A percentile compares a stretch with the other conserved stretches of the same genome.
Evolutionary conservation across 2,113 vertebrate species (phyloP).

Genomic region (Loxodonta africana): DNA sequence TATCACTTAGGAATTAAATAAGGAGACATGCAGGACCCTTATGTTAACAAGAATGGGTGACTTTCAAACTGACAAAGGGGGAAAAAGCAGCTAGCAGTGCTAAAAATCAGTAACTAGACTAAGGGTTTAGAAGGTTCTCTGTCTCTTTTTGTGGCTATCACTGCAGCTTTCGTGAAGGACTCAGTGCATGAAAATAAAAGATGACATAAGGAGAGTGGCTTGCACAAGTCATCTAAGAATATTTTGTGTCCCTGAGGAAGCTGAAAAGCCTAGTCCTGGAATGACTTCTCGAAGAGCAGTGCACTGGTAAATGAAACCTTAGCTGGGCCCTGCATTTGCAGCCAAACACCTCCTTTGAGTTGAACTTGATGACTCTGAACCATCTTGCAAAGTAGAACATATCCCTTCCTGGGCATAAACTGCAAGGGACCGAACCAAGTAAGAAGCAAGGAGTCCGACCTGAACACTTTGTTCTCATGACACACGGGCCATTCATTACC

Average conservation of each 20-base stretch:
- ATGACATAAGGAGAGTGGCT: slow-evolving; percentile 40
- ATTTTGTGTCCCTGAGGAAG: neutral
- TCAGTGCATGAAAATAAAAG: slow-evolving; percentile 27
- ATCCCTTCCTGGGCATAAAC: neutral
- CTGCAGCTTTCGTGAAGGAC: slow-evolving; percentile 23
- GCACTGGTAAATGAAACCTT: slow-evolving; percentile 30
- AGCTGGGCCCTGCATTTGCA: neutral
- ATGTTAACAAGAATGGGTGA: neutral
- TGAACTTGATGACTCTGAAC: slow-evolving; percentile 9
- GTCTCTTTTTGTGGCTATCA: accelerated
- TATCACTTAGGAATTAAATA: slow-evolving; percentile 17
- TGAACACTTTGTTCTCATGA: neutral
- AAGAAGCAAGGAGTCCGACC: neutral
- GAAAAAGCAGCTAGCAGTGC: neutral
- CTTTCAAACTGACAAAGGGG: neutral
- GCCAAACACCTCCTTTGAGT: slow-evolving; percentile 20
- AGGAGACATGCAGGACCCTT: neutral
- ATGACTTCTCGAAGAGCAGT: slow-evolving; percentile 37
- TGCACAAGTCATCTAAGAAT: slow-evolving; percentile 39
- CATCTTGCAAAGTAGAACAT: neutral
- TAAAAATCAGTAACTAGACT: slow-evolving; percentile 18
- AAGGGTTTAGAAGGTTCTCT: neutral
- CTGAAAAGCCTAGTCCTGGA: slow-evolving; percentile 1
- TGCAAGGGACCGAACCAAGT: neutral
- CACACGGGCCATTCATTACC: neutral